A percentile compares a stretch with the other conserved stretches of the same genome.
Evolutionary conservation across 2,888 invertebrate species (phyloP).

Genomic region (Callyntrura guangdongensis): DNA sequence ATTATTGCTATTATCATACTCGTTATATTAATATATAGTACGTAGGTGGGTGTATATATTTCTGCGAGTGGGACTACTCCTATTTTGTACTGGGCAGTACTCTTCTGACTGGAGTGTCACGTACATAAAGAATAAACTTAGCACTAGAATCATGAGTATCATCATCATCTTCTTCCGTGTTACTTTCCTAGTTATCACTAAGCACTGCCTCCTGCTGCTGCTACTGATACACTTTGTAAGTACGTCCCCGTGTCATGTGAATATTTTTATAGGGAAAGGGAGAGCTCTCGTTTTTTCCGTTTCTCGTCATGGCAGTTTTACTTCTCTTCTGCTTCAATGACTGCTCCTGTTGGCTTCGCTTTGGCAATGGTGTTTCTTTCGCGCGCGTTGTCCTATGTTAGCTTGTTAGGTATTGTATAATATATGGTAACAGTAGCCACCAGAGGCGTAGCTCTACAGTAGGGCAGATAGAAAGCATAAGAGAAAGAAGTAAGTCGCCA

Average conservation of each 20-base stretch:
- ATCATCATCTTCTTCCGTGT: conserved; percentile 31
- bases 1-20: conserved; percentile 13
- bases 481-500: neutral
- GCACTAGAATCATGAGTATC: conserved; percentile 15
- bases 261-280: conserved; percentile 34
- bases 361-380: conserved; percentile 37
- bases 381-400: neutral
- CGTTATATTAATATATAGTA: conserved; percentile 60
- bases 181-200: conserved; percentile 16
- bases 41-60: conserved; percentile 45
- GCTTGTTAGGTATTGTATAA: neutral
- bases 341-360: conserved; percentile 47
- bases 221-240: neutral
- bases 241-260: conserved; percentile 31
- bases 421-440: neutral
- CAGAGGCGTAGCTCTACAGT: too few species aligned
- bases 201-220: neutral
- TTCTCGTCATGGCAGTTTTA: conserved; percentile 58
- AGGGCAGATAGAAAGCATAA: neutral
- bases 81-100: conserved; percentile 40
- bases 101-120: conserved; percentile 25
- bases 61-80: conserved; percentile 17
- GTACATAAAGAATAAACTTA: conserved; percentile 22
- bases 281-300: conserved; percentile 43
- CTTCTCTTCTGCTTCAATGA: conserved; percentile 51